Evolutionary conservation across 1,140 invertebrate genomes (phyloP), one percentile per base, ranked within the genome.

Genomic region (Saccostrea echinata): DNA sequence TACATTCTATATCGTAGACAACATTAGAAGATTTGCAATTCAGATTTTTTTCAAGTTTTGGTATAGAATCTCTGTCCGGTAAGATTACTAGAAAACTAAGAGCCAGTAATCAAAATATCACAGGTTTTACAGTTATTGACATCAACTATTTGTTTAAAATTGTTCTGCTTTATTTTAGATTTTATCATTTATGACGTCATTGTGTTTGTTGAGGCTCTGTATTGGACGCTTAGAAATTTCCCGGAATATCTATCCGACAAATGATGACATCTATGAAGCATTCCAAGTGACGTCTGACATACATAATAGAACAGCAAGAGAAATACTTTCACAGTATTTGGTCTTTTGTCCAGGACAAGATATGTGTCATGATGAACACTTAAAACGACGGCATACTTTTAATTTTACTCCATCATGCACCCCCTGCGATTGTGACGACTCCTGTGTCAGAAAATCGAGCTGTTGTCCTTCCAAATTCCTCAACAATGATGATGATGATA

Each of bases 341-440:
- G 68, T 76, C 16, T 27, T 76, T 13, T 76, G 68, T 76, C 68
- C 68, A 27, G 68, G 16, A 13, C 68, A 76, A 76, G 68, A 76
- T 33, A 30, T 76, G 68, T 76, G 68, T 76, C 68, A 76, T 11
- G 68, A 27, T 0, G 27, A 76, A 76, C 13, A 33, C 27, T 33
- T 76, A 9, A 76, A 33, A 76, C 24, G 24, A 13, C 24, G 11
- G 3, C 27, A 76, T 33, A 27, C 3, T 16, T 76, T 76, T 30
- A 33, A 27, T 33, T 30, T 33, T 24, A 33, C 27, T 16, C 24
- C 12, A 2, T 16, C 30, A 13, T 76, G 68, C 30, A 30, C 68
- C 6, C 1, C 68, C 0, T 76, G 68, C 27, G 68, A 76, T 27
- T 76, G 68, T 18, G 68, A 76, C 16, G 68, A 27, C 9, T 27